Evolutionary conservation across 2,888 invertebrate genomes (phyloP).

Genomic region (Tyria jacobaeae): DNA sequence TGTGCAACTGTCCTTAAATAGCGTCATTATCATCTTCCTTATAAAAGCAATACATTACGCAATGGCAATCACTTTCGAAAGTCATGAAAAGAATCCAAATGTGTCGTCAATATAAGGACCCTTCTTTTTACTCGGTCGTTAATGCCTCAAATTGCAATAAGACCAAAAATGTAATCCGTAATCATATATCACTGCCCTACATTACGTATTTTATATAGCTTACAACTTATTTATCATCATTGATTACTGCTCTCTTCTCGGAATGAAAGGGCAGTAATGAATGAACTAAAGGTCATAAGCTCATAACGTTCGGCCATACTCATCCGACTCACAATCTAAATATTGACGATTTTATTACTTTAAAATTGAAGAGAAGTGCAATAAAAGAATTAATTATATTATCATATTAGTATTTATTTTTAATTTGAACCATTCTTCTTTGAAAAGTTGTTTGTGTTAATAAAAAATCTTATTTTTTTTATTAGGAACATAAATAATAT

Average conservation of each 20-base stretch:
- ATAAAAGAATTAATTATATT: not conserved
- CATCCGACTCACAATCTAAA: not conserved
- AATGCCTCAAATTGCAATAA: slow-evolving; percentile 59
- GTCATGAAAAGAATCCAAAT: slow-evolving; percentile 69
- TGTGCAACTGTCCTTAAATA: slow-evolving; percentile 51
- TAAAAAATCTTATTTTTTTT: too few relatives aligned
- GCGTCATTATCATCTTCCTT: slow-evolving; percentile 65
- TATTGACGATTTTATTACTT: not conserved
- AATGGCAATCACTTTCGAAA: slow-evolving; percentile 81
- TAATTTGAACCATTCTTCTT: not conserved
- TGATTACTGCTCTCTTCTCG: slow-evolving; percentile 1
- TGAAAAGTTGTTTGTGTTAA: not conserved
- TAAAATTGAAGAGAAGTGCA: not conserved
- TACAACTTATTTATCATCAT: slow-evolving; percentile 16
- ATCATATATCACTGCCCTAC: slow-evolving; percentile 36
- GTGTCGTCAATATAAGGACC: slow-evolving; percentile 51
- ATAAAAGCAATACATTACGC: slow-evolving; percentile 64
- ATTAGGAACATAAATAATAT: too few relatives aligned
- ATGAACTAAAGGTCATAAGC: slow-evolving; percentile 1
- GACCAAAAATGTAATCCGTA: slow-evolving; percentile 53
- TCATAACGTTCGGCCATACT: not conserved
- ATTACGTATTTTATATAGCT: slow-evolving; percentile 23
- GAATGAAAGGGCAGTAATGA: slow-evolving; percentile 1
- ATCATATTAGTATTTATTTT: not conserved
- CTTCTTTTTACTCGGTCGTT: slow-evolving; percentile 65